Evolutionary conservation across 2,797 vertebrate genomes (phyloP), one percentile per base, ranked within the genome.

Genomic region (Acanthis flammea): DNA sequence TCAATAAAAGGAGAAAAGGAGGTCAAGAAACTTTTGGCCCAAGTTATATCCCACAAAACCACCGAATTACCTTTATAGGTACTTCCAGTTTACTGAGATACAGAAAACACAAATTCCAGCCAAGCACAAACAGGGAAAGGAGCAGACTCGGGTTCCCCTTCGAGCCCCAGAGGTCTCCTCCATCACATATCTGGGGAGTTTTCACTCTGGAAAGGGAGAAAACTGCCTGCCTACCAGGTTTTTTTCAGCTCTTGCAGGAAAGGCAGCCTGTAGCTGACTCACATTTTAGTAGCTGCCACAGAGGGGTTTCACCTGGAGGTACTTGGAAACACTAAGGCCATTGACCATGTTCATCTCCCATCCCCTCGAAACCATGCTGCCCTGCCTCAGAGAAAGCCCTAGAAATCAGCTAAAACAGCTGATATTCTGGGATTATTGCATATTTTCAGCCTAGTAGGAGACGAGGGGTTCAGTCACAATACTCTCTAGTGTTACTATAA

Each of bases 301-400:
- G 42, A 47, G 19, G 30, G 30, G 21, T 90, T 88, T 86, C 67
- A 76, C 50, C 42, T 88, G 58, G 13, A 79, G 39, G 28, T 3
- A 19, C 30, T 18, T 68, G 30, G 47, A 47, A 88, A 45, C 42
- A 57, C 44, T 39, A 35, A 70, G 27, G 19, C 21, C 44, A 25
- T 12, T 21, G 33, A 25, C 37, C 39, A 14, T 15, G 4, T 61
- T 51, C 58, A 33, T 28, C 60, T 86, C 35, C 72, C 15, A n/a
- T 31, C 4, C 12, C 16, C 33, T 55, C 2, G 0, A 39, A 72
- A 19, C n/a, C 42, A 44, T 3, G 2, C 31, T 44, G 9, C 17
- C 12, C 35, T 55, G 51, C 39, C 44, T 31, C 14, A 62, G 17
- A 41, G 41, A 63, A 78, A 76, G 58, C 12, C 42, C 33, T 61